A percentile compares a stretch with the other conserved stretches of the same genome.
phyloP scores from a whole-genome alignment of 1,140 invertebrate species.

The Tribolium castaneum region DNA sequence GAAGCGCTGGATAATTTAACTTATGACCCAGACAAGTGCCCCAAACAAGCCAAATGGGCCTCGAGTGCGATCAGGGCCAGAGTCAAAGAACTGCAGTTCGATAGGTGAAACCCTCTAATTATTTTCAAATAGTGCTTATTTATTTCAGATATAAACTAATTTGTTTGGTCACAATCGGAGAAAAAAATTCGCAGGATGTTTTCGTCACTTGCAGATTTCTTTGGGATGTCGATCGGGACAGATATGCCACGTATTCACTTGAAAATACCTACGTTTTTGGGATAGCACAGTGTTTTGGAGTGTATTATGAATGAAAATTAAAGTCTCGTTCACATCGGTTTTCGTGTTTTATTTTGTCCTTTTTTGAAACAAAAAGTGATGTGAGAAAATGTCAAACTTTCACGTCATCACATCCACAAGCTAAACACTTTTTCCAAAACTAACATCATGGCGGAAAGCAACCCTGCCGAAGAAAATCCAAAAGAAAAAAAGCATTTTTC shows the following conservation, averaged over 20 bases:
- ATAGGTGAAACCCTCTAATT: constrained; percentile 44
- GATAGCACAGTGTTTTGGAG: constrained; percentile 67
- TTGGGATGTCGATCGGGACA: constrained; percentile 69
- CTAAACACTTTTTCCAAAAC: too few species aligned
- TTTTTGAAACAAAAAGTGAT: neutral
- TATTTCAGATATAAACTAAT: constrained; percentile 69
- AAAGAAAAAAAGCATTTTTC: too few species aligned
- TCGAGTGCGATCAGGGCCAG: constrained; percentile 63
- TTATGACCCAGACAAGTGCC: constrained; percentile 61
- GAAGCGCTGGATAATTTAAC: constrained; percentile 63
- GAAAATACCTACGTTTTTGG: constrained; percentile 68
- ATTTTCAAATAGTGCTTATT: neutral
- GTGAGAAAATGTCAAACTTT: neutral
- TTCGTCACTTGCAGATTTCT: constrained; percentile 66
- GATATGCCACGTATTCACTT: constrained; percentile 65
- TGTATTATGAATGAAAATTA: constrained; percentile 67
- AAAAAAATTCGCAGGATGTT: constrained; percentile 68
- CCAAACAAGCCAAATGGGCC: constrained; percentile 61
- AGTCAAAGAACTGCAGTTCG: constrained; percentile 65
- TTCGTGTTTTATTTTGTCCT: neutral
- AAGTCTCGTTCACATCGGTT: neutral
- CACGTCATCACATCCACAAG: too few species aligned
- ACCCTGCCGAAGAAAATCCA: too few species aligned
- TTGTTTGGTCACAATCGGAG: constrained; percentile 68
- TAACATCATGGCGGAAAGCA: too few species aligned